Conservation (phyloP, 2,888 invertebrate species). For the Ormyrus rosae region DNA sequence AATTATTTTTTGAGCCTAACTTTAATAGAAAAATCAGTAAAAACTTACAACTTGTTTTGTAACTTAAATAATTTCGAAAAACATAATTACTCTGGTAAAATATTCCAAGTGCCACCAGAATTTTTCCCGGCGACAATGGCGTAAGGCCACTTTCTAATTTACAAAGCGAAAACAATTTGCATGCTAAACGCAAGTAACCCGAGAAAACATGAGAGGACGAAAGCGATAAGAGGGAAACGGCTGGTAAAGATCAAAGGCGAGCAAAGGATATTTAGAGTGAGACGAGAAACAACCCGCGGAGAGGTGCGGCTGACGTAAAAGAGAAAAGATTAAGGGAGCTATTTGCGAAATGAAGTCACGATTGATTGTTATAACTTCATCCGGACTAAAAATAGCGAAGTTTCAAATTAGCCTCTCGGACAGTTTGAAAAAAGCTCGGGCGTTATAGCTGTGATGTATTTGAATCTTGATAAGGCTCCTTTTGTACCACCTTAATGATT, state of each 20-base stretch:
- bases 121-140: no score
- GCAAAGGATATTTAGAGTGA: constrained; percentile 6
- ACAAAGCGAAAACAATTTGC: not conserved
- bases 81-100: no score
- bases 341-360: constrained; percentile 34
- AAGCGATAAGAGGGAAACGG: constrained; percentile 13
- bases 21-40: no score
- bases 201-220: constrained; percentile 5
- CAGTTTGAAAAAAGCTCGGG: not conserved
- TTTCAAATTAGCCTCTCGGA: constrained; percentile 17
- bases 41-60: no score
- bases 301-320: constrained; percentile 27
- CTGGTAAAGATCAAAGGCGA: constrained; percentile 33
- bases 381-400: constrained; percentile 17
- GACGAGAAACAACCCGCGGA: not conserved
- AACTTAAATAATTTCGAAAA: no score
- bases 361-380: constrained; percentile 29
- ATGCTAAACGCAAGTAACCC: not conserved
- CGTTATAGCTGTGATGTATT: not conserved
- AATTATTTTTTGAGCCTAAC: no score
- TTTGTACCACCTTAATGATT: constrained; percentile 2
- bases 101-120: no score
- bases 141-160: no score
- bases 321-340: constrained; percentile 21
- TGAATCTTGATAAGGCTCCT: constrained; percentile 20